Evolutionary conservation across 2,888 invertebrate genomes (phyloP).

Genomic region (Trisateles emortualis): DNA sequence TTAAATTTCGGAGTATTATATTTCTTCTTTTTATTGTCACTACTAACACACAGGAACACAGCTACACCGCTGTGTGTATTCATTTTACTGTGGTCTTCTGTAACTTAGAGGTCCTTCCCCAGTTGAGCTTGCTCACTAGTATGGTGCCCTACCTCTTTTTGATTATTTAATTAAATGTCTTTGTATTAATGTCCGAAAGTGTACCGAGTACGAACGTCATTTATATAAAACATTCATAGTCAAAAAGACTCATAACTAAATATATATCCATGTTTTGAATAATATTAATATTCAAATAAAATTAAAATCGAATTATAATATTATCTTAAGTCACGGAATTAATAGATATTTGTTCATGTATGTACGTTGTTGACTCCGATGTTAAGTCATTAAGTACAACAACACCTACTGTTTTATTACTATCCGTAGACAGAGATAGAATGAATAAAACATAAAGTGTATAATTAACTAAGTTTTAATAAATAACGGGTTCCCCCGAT

Average conservation of each 20-base stretch:
- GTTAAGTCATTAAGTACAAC: conserved; percentile 34
- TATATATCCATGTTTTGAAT: not conserved
- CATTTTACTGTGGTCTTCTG: too few relatives aligned
- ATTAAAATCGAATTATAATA: conserved; percentile 14
- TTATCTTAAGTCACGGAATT: conserved; percentile 1
- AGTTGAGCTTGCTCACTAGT: too few relatives aligned
- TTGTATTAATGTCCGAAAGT: too few relatives aligned
- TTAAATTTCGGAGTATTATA: too few relatives aligned
- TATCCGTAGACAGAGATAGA: conserved; percentile 27
- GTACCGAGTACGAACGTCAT: not conserved
- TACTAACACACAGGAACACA: too few relatives aligned
- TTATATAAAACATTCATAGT: not conserved
- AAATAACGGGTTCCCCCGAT: conserved; percentile 17
- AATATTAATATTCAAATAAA: conserved; percentile 13
- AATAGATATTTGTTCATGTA: conserved; percentile 15
- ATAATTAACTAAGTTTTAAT: conserved; percentile 40
- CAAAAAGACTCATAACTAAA: not conserved
- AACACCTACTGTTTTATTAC: conserved; percentile 61
- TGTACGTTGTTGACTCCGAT: conserved; percentile 16
- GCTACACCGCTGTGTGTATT: too few relatives aligned
- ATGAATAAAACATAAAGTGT: conserved; percentile 28
- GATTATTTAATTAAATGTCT: too few relatives aligned
- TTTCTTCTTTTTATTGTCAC: too few relatives aligned
- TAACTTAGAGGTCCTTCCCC: too few relatives aligned
- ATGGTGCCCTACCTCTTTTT: too few relatives aligned